Evolutionary conservation across 2,888 invertebrate species (phyloP).

Genomic region (Orthosia gothica): DNA sequence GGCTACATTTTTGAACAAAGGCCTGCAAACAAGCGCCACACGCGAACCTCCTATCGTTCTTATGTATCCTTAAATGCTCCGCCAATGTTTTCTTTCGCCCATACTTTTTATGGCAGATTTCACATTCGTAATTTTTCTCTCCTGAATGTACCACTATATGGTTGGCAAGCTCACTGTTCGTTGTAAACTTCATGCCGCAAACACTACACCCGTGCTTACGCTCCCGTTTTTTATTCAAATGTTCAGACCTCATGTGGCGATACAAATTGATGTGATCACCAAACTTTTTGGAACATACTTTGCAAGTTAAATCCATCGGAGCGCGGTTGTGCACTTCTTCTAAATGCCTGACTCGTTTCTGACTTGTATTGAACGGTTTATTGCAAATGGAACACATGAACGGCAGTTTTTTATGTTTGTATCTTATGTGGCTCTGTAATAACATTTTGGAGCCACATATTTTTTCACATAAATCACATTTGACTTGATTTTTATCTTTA

Average conservation of each 20-base stretch:
- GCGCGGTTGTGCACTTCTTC: slow-evolving; percentile 62
- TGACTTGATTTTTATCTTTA: slow-evolving; percentile 33
- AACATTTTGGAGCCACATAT: slow-evolving; percentile 48
- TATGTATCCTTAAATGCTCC: slow-evolving; percentile 75
- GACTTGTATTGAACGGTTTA: slow-evolving; percentile 42
- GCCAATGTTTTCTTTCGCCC: slow-evolving; percentile 69
- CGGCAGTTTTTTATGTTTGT: slow-evolving; percentile 74
- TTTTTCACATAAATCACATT: slow-evolving; percentile 64
- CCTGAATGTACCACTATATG: slow-evolving; percentile 64
- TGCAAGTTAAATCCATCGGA: slow-evolving; percentile 61
- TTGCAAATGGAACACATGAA: slow-evolving; percentile 66
- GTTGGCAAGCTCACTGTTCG: slow-evolving; percentile 29
- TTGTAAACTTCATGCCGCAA: slow-evolving; percentile 59
- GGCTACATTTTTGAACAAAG: slow-evolving; percentile 76
- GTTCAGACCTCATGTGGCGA: slow-evolving; percentile 58
- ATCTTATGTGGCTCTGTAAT: slow-evolving; percentile 69
- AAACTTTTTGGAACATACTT: slow-evolving; percentile 63
- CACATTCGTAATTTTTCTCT: slow-evolving; percentile 82
- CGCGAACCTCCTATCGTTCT: slow-evolving; percentile 70
- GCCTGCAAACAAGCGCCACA: slow-evolving; percentile 72
- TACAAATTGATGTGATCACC: slow-evolving; percentile 48
- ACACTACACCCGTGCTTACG: slow-evolving; percentile 49
- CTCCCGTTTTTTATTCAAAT: slow-evolving; percentile 50
- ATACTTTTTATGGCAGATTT: slow-evolving; percentile 79
- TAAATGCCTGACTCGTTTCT: slow-evolving; percentile 55